These are phyloP conservation scores for Brachionichthys hirsutus DNA, from an alignment of 2,113 vertebrate species.

Conservation along the genomic window DNA sequence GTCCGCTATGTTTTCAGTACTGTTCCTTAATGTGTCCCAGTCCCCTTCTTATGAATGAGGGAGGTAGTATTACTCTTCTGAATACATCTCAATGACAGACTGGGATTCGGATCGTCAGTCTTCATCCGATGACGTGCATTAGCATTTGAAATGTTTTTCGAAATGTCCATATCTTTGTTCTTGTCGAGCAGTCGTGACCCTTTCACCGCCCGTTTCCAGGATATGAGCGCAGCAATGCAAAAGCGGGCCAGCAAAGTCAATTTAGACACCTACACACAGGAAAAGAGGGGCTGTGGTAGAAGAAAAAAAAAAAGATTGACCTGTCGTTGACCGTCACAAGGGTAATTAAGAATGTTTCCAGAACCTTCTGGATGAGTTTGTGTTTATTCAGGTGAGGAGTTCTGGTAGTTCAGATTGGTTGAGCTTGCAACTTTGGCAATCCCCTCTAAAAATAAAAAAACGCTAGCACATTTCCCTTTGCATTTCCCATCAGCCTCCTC, in stretches of 20 bases:
- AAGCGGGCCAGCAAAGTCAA: background rate
- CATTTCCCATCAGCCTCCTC: constrained; percentile 43
- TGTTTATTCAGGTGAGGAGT: constrained; percentile 51
- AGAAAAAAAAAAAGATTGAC: constrained; percentile 20
- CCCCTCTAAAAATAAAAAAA: constrained; percentile 37
- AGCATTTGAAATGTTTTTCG: no score
- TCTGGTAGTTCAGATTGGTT: constrained; percentile 18
- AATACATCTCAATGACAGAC: constrained; percentile 18
- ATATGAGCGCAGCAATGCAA: constrained; percentile 12
- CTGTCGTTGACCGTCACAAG: constrained; percentile 20
- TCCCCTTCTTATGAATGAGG: background rate
- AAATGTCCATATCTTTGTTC: constrained; percentile 3
- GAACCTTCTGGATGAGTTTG: constrained; percentile 31
- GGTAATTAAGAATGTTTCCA: constrained; percentile 28
- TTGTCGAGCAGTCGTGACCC: constrained; percentile 1
- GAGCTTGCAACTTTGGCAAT: constrained; percentile 28
- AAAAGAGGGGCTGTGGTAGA: constrained; percentile 1
- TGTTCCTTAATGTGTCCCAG: background rate
- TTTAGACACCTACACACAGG: background rate
- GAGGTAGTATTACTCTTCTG: background rate
- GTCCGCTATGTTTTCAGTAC: background rate
- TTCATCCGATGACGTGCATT: no score
- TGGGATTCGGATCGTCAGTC: no score
- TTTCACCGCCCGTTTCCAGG: constrained; percentile 17
- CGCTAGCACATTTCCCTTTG: constrained; percentile 12